These are phyloP conservation scores for Agelastica alni DNA, from an alignment of 2,888 invertebrate genomes.

Conservation along the genomic window DNA sequence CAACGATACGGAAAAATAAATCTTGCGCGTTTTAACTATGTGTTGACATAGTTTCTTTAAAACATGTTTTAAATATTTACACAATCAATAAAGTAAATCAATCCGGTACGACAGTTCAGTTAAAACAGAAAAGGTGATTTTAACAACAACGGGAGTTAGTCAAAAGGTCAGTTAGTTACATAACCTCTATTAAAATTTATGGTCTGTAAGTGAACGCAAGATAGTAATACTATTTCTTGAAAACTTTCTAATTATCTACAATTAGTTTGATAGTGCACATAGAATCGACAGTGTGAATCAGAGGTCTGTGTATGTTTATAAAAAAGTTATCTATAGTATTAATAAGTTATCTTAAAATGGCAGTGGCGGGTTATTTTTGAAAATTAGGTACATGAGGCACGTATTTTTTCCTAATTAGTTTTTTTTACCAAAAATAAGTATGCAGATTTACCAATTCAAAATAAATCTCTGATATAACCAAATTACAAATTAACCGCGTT, in stretches of 20 bases:
- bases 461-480: too few species aligned
- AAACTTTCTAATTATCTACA: slow-evolving; percentile 8
- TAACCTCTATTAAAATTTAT: slow-evolving; percentile 3
- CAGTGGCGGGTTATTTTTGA: too few species aligned
- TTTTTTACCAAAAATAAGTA: too few species aligned
- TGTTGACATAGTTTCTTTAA: background rate
- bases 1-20: background rate
- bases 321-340: too few species aligned
- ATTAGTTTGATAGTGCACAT: background rate
- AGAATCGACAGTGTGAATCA: background rate
- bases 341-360: too few species aligned
- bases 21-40: background rate
- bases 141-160: background rate
- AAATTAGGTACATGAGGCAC: too few species aligned
- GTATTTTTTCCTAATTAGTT: too few species aligned
- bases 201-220: background rate
- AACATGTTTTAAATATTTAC: background rate
- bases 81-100: background rate
- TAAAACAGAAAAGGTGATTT: background rate
- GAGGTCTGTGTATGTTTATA: too few species aligned
- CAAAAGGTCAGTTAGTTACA: slow-evolving; percentile 1
- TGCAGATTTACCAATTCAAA: too few species aligned
- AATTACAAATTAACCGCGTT: too few species aligned
- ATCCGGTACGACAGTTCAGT: background rate
- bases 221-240: background rate